Evolutionary conservation across 2,797 vertebrate genomes (phyloP).

Genomic region (Squalus acanthias): DNA sequence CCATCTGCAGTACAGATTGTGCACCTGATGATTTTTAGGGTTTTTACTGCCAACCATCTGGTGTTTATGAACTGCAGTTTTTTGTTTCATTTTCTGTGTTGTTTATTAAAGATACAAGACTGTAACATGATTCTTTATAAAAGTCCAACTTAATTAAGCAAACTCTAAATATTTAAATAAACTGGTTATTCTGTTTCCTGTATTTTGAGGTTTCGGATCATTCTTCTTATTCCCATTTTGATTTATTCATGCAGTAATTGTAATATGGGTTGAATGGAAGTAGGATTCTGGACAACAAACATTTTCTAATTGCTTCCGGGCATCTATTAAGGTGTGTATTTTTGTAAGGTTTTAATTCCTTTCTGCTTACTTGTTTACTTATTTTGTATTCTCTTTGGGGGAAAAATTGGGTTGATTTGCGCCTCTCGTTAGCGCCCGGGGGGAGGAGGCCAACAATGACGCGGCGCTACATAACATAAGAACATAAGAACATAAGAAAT

Average conservation of each 20-base stretch:
- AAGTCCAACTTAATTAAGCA: background rate
- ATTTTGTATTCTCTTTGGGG: background rate
- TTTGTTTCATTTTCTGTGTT: background rate
- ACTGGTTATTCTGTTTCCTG: background rate
- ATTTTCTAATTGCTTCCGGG: background rate
- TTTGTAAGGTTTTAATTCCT: background rate
- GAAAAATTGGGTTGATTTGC: too few species aligned
- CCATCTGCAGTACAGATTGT: background rate
- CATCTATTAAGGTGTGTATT: background rate
- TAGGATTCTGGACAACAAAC: background rate
- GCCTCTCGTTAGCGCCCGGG: too few species aligned
- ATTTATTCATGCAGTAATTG: background rate
- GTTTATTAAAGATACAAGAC: background rate
- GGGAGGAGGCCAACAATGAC: too few species aligned
- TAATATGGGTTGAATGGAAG: background rate
- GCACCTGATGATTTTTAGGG: background rate
- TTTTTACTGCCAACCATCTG: background rate
- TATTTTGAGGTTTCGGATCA: background rate
- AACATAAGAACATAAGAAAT: too few species aligned
- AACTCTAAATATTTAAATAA: background rate
- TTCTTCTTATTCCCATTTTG: background rate
- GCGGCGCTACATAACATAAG: too few species aligned
- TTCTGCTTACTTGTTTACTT: background rate
- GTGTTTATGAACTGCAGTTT: conserved; percentile 13
- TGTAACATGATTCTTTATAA: background rate